Conservation (phyloP, 1,140 invertebrate species). For the Whitmania pigra region DNA sequence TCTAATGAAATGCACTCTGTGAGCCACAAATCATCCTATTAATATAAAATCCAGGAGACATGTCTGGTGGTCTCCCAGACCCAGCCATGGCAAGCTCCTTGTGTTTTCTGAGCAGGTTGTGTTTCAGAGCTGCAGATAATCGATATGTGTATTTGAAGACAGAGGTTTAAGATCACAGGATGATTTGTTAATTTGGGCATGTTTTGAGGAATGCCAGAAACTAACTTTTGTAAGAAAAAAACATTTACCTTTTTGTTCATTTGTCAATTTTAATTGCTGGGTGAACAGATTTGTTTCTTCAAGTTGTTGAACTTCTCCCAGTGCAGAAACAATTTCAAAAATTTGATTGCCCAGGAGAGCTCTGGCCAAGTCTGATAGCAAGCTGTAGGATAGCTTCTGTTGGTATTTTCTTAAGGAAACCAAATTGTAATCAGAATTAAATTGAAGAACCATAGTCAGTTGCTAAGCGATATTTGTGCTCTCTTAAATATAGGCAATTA, state of each 20-base stretch:
- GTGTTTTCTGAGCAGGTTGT: constrained; percentile 51
- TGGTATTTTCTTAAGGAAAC: constrained; percentile 50
- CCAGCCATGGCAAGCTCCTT: no score
- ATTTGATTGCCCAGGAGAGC: constrained; percentile 78
- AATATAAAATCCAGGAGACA: no score
- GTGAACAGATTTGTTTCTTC: constrained; percentile 82
- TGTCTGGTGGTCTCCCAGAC: no score
- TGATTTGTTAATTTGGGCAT: not conserved
- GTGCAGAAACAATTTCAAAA: constrained; percentile 79
- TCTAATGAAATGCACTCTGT: no score
- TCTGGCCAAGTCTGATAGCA: constrained; percentile 73
- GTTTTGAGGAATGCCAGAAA: constrained; percentile 8
- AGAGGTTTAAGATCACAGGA: constrained; percentile 6
- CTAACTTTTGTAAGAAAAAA: no score
- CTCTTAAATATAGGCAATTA: not conserved
- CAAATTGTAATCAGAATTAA: not conserved
- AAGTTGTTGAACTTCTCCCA: constrained; percentile 86
- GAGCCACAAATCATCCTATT: no score
- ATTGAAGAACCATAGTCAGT: not conserved
- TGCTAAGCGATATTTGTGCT: not conserved
- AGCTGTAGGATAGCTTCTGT: constrained; percentile 75
- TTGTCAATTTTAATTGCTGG: constrained; percentile 62
- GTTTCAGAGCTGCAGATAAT: constrained; percentile 51
- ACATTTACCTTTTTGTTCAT: constrained; percentile 65
- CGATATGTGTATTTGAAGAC: constrained; percentile 10